Conservation (phyloP, 2,888 invertebrate genomes). For the Drosophila demipolita region DNA sequence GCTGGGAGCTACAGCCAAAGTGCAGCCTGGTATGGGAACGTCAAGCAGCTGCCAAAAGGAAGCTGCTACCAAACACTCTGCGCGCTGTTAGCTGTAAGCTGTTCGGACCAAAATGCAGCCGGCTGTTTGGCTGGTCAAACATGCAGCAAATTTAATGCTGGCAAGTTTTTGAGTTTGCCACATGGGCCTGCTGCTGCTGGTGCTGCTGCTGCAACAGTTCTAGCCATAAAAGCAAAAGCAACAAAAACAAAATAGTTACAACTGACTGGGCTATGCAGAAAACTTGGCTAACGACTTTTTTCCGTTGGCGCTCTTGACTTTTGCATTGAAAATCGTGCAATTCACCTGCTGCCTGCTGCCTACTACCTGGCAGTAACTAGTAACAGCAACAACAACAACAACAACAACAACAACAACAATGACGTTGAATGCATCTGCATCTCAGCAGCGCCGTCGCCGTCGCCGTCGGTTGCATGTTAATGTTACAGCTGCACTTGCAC, state of each 20-base stretch:
- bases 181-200: slow-evolving; percentile 33
- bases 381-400: slow-evolving; percentile 40
- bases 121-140: slow-evolving; percentile 45
- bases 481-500: slow-evolving; percentile 81
- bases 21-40: slow-evolving; percentile 41
- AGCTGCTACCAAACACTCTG: slow-evolving; percentile 79
- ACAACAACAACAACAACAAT: slow-evolving; percentile 56
- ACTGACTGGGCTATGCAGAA: slow-evolving; percentile 64
- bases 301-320: slow-evolving; percentile 82
- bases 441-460: slow-evolving; percentile 44
- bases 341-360: slow-evolving; percentile 81
- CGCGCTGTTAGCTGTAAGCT: slow-evolving; percentile 14
- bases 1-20: slow-evolving; percentile 10
- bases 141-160: slow-evolving; percentile 33
- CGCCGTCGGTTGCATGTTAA: slow-evolving; percentile 74
- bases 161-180: slow-evolving; percentile 33
- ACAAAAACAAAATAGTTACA: slow-evolving; percentile 62
- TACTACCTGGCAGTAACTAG: slow-evolving; percentile 53
- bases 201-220: slow-evolving; percentile 56
- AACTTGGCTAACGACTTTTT: slow-evolving; percentile 81
- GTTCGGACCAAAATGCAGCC: slow-evolving; percentile 44
- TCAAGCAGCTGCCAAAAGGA: slow-evolving; percentile 77
- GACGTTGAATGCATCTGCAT: slow-evolving; percentile 78
- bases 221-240: slow-evolving; percentile 51
- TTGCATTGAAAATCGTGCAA: slow-evolving; percentile 84